phyloP scores from a whole-genome alignment of 2,797 vertebrate species.

The Hyperoplus immaculatus region DNA sequence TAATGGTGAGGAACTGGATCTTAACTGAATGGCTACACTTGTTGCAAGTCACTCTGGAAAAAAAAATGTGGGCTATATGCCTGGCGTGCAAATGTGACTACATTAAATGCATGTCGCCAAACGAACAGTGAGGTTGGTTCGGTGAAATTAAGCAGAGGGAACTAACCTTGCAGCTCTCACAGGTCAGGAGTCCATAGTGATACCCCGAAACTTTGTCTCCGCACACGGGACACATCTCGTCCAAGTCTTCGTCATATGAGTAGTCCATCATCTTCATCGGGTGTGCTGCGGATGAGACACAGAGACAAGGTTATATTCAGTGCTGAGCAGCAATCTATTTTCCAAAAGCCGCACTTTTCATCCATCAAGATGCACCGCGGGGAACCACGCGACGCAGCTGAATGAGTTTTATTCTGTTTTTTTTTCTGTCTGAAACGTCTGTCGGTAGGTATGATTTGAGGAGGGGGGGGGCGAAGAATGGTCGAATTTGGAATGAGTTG shows the following conservation, averaged over 20 bases:
- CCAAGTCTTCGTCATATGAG: conserved; percentile 97
- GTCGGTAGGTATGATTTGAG: conserved; percentile 38
- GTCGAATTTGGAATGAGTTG: conserved; percentile 44
- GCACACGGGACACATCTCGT: conserved; percentile 98
- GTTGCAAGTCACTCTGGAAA: conserved; percentile 16
- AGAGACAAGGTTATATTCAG: conserved; percentile 57
- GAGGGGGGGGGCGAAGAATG: conserved; percentile 1
- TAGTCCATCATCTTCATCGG: conserved; percentile 99
- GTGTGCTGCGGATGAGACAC: conserved; percentile 85
- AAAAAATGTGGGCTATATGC: background rate
- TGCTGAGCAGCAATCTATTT: conserved; percentile 45
- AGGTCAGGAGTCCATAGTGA: conserved; percentile 98
- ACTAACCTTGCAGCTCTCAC: conserved; percentile 98
- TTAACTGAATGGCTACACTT: conserved; percentile 30
- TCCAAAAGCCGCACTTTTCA: conserved; percentile 45
- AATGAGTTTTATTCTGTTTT: conserved; percentile 6
- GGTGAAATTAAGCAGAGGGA: background rate
- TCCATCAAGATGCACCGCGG: conserved; percentile 54
- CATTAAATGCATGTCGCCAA: background rate
- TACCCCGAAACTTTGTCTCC: conserved; percentile 99
- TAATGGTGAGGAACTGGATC: conserved; percentile 11
- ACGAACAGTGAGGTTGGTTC: background rate
- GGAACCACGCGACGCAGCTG: conserved; percentile 27
- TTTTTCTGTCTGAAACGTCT: conserved; percentile 16
- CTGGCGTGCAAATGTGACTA: background rate